Evolutionary conservation across 2,797 vertebrate species (phyloP).

Genomic region (Aythya fuligula): DNA sequence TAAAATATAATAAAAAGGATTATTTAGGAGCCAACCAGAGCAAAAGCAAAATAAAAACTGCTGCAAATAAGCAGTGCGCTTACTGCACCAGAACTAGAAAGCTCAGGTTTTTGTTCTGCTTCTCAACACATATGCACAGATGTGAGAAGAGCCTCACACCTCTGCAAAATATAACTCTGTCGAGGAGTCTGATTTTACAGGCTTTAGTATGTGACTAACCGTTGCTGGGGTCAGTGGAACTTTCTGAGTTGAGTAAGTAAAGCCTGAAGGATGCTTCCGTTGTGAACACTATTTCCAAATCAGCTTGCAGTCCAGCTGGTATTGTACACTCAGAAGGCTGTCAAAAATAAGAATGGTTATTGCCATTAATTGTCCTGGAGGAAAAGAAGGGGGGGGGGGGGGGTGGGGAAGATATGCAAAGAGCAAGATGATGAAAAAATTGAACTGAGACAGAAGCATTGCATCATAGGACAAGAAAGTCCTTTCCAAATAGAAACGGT

Average conservation of each 20-base stretch:
- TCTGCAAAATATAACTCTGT: neutral
- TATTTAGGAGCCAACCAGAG: constrained; percentile 26
- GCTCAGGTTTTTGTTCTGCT: neutral
- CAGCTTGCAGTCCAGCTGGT: neutral
- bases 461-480: neutral
- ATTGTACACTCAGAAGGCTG: neutral
- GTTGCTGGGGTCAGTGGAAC: neutral
- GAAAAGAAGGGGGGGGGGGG: neutral
- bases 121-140: neutral
- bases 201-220: neutral
- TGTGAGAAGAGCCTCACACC: neutral
- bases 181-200: neutral
- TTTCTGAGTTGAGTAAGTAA: constrained; percentile 1
- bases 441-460: neutral
- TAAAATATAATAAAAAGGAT: constrained; percentile 61
- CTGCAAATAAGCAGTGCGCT: neutral
- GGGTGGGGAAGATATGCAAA: neutral
- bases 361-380: neutral
- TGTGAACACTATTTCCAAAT: neutral
- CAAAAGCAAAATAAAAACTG: constrained; percentile 29
- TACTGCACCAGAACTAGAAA: constrained; percentile 1
- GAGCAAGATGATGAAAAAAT: neutral
- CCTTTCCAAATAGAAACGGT: neutral
- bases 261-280: neutral
- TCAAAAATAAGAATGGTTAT: neutral